phyloP scores from a whole-genome alignment of 2,888 invertebrate species.

The Agonopterix arenella region DNA sequence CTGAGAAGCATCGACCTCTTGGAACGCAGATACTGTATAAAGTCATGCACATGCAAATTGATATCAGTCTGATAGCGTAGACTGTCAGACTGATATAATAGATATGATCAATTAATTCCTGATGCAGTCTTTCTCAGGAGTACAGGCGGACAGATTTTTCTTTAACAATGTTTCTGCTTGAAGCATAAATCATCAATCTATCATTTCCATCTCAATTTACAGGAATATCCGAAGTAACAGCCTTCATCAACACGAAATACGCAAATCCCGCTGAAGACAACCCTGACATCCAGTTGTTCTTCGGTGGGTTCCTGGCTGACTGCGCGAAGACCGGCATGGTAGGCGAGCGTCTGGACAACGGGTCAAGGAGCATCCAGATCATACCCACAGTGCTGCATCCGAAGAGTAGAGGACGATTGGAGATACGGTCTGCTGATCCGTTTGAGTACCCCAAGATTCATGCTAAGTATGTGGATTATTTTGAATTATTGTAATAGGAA shows the following conservation, averaged over 20 bases:
- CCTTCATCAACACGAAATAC: constrained; percentile 87
- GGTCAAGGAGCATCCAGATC: constrained; percentile 81
- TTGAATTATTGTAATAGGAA: neutral
- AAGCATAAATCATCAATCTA: no score
- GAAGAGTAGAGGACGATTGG: constrained; percentile 87
- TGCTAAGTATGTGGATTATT: constrained; percentile 79
- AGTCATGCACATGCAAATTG: no score
- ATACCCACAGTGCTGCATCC: constrained; percentile 91
- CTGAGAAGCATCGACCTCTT: no score
- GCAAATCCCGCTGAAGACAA: constrained; percentile 84
- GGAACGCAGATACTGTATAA: no score
- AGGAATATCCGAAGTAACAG: constrained; percentile 91
- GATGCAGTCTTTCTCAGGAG: no score
- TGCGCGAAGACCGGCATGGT: constrained; percentile 92
- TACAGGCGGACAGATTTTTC: no score
- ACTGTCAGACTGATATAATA: no score
- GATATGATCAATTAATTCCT: no score
- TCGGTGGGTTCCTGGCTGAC: constrained; percentile 90
- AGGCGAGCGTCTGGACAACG: constrained; percentile 84
- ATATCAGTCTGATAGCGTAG: no score
- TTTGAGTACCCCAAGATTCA: constrained; percentile 89
- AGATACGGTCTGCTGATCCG: constrained; percentile 86
- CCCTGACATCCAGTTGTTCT: constrained; percentile 92
- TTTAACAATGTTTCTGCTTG: no score
- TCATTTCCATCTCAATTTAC: constrained; percentile 5